Evolutionary conservation across 2,797 vertebrate species (phyloP), one percentile per base, ranked within the genome.

Genomic region (Pogoniulus pusillus): DNA sequence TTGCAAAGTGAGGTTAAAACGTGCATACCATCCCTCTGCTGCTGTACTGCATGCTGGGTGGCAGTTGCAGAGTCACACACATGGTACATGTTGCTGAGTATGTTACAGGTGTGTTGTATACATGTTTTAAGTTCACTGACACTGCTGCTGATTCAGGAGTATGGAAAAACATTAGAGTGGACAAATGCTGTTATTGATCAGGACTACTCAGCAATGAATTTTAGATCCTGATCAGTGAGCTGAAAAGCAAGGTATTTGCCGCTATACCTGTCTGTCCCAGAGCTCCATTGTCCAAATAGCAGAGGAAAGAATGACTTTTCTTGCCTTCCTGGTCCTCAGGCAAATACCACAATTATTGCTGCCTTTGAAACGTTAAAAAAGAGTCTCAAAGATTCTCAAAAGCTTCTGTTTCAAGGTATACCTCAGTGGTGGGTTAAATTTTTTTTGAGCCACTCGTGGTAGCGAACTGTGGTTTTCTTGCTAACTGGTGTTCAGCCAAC

Each of bases 51-150:
- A 5, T 10, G 2, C 3, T 29, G 43, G 10, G 45, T 51, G 70
- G 45, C n/a, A 32, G 37, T 19, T 26, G 12, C 24, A 57, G 55
- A 11, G 26, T 23, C 73, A 66, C 23, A 18, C 51, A 16, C 5
- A 2, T 7, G 12, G 39, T 23, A 12, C 1, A 0, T 11, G 6
- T n/a, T 49, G 23, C 47, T 20, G 6, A 27, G 23, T 34, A 8
- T 12, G 6, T 49, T 43, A 35, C 12, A 74, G 66, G 9, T 10
- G 10, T 3, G 13, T 13, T 17, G 5, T 16, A 7, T 15, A 19
- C 3, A 0, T 45, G 24, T 5, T 62, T 3, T 7, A 23, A 63
- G 35, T 23, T 74, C n/a, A 29, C 5, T 49, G 19, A 49, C 23
- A 7, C 19, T 84, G 29, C 49, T 78, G 26, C 51, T 37, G 39